These are phyloP conservation scores for Drosophila helvetica DNA, from an alignment of 2,888 invertebrate genomes.

Conservation along the genomic window DNA sequence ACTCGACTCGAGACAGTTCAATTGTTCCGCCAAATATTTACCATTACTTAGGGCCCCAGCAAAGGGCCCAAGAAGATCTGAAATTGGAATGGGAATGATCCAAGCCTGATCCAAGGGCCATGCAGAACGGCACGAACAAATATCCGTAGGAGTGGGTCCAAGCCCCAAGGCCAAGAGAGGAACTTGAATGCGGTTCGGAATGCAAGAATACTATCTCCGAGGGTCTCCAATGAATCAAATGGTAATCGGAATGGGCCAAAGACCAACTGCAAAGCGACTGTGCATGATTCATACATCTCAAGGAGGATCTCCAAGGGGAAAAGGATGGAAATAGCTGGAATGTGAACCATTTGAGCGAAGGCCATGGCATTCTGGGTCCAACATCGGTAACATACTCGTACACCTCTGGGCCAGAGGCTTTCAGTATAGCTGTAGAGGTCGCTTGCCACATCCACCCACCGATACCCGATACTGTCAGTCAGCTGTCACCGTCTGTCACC, in stretches of 20 bases:
- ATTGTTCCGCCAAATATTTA: slow-evolving; percentile 38
- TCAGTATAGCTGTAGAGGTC: too few species aligned
- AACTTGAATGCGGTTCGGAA: background rate
- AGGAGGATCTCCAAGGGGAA: background rate
- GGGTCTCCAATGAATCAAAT: too few species aligned
- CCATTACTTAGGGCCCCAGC: background rate
- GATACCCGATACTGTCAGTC: slow-evolving; percentile 61
- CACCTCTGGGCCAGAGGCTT: background rate
- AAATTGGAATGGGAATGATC: background rate
- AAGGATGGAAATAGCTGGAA: background rate
- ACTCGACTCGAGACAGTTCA: background rate
- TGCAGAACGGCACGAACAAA: background rate
- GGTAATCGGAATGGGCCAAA: too few species aligned
- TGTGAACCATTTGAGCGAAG: background rate
- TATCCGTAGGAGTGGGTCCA: background rate
- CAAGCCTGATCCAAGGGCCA: background rate
- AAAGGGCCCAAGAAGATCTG: background rate
- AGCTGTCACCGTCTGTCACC: slow-evolving; percentile 59
- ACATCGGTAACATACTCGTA: too few species aligned
- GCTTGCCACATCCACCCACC: slow-evolving; percentile 48
- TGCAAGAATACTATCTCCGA: background rate
- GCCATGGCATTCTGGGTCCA: background rate
- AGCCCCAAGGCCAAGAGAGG: background rate
- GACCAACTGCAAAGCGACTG: background rate
- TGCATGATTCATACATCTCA: background rate